Conservation (phyloP, 2,113 vertebrate genomes). For the Chlorodrepanis virens region DNA sequence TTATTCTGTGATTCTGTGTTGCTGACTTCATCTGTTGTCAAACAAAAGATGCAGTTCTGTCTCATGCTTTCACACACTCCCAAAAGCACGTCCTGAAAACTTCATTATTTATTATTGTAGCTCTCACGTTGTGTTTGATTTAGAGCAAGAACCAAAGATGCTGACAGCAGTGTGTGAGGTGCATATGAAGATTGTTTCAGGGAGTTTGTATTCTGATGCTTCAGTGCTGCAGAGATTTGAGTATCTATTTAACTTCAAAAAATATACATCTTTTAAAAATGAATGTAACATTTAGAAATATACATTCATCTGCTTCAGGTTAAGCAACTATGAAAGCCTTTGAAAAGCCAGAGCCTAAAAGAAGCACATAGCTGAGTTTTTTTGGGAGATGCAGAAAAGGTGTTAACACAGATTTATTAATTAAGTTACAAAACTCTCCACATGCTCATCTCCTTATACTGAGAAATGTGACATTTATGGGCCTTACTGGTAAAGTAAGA, state of each 20-base stretch:
- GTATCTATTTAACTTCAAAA: background rate
- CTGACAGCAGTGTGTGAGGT: background rate
- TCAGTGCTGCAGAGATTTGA: background rate
- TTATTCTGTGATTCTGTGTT: no score
- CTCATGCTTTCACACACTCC: background rate
- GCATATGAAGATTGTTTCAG: background rate
- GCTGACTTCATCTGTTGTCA: background rate
- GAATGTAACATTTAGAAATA: background rate
- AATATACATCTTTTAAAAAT: background rate
- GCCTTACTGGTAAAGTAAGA: background rate
- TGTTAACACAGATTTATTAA: conserved; percentile 3
- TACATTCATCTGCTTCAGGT: background rate
- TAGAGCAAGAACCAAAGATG: background rate
- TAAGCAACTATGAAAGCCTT: background rate
- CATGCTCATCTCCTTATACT: background rate
- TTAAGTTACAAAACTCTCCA: background rate
- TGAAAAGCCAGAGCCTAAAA: background rate
- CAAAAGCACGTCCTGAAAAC: background rate
- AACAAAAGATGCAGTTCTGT: background rate
- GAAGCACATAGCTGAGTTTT: background rate
- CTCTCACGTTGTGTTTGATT: background rate
- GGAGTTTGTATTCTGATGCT: background rate
- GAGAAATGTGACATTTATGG: background rate
- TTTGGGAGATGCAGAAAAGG: background rate
- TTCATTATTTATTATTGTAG: background rate